These are phyloP conservation scores for Dorcus parallelipipedus DNA, from an alignment of 2,888 invertebrate species.

Conservation along the genomic window DNA sequence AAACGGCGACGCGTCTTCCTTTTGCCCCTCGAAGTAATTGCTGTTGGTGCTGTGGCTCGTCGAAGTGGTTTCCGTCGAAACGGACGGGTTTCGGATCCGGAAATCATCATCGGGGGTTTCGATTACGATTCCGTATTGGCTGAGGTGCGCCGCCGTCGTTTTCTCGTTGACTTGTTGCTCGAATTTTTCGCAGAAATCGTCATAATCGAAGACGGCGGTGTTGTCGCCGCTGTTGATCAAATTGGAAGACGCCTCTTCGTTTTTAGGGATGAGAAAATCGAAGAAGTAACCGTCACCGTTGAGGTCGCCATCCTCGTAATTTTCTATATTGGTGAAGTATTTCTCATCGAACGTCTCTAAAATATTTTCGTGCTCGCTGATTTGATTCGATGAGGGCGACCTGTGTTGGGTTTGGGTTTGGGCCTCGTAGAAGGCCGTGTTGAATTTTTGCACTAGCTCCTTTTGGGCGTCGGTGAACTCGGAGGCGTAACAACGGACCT, in stretches of 20 bases:
- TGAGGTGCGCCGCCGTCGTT: neutral
- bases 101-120: conserved; percentile 1
- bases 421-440: conserved; percentile 47
- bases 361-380: conserved; percentile 27
- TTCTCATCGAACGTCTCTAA: conserved; percentile 36
- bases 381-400: conserved; percentile 21
- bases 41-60: conserved; percentile 7
- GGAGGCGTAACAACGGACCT: too few relatives aligned
- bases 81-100: conserved; percentile 3
- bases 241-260: neutral
- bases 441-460: conserved; percentile 48
- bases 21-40: conserved; percentile 1
- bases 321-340: conserved; percentile 27
- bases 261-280: conserved; percentile 18
- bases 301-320: conserved; percentile 19
- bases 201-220: conserved; percentile 35
- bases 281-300: conserved; percentile 14
- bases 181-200: conserved; percentile 41
- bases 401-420: conserved; percentile 19
- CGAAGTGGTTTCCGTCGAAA: conserved; percentile 13
- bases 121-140: neutral
- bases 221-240: neutral
- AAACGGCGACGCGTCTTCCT: conserved; percentile 24
- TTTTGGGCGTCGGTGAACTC: conserved; percentile 30
- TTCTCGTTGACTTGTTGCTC: conserved; percentile 27